phyloP scores from a whole-genome alignment of 35 echinoderm and acorn worm genomes.

The Holothuria glaberrima region DNA sequence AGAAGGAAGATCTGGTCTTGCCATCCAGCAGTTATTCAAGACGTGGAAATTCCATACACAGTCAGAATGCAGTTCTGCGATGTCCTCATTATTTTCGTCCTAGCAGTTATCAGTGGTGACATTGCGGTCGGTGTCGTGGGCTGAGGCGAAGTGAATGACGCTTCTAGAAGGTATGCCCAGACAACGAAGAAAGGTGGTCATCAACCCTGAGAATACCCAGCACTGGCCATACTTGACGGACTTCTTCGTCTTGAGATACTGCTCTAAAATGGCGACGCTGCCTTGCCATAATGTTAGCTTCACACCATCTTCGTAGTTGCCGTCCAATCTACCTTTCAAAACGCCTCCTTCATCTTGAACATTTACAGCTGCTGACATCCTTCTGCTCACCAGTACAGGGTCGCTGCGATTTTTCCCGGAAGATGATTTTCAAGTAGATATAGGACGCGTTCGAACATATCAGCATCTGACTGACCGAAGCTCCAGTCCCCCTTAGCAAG shows the following conservation, averaged over 20 bases:
- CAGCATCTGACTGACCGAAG: conserved; percentile 83
- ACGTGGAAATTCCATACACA: conserved; percentile 80
- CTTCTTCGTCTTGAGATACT: conserved; percentile 60
- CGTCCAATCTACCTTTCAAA: conserved; percentile 72
- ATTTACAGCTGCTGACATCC: conserved; percentile 76
- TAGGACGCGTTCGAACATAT: conserved; percentile 66
- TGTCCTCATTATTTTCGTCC: conserved; percentile 28
- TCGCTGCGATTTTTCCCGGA: conserved; percentile 13
- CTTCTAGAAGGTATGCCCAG: conserved; percentile 85
- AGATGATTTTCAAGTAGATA: conserved; percentile 70
- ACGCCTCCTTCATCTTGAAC: conserved; percentile 71
- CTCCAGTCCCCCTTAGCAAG: conserved; percentile 60
- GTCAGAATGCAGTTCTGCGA: neutral
- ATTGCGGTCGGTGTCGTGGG: conserved; percentile 91
- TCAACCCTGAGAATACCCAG: conserved; percentile 85
- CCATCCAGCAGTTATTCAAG: conserved; percentile 89
- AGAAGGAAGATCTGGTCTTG: conserved; percentile 72
- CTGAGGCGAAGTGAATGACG: conserved; percentile 86
- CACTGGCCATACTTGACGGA: conserved; percentile 83
- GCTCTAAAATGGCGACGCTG: conserved; percentile 80
- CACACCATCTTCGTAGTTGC: conserved; percentile 62
- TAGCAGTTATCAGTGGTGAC: conserved; percentile 71
- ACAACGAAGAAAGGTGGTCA: conserved; percentile 81
- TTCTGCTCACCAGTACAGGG: conserved; percentile 56
- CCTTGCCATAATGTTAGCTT: conserved; percentile 75